Evolutionary conservation across 2,113 vertebrate species (phyloP), one percentile per base, ranked within the genome.

Genomic region (Cathartes aura): DNA sequence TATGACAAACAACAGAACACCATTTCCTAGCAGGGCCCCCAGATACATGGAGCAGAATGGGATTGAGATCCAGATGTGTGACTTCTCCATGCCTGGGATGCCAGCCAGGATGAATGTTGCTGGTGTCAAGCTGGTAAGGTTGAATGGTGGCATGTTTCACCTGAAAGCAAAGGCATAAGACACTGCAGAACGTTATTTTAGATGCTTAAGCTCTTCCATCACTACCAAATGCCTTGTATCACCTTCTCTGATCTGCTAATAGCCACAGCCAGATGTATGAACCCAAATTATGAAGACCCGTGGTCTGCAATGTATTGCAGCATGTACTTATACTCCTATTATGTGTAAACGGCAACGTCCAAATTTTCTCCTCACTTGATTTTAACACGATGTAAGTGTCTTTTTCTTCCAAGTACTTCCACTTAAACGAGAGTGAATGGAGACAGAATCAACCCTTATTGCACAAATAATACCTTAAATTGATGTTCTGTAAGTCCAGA

Each of bases 321-420:
- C 18, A 1, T 3, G 36, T 24, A 22, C 50, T 50, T 1, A 4
- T 4, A 9, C 32, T 40, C 23, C 73, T 27, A 2, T 7, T 7
- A 2, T 0, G 0, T 26, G 16, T 4, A 3, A 30, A 55, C 2
- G 1, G 4, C 56, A 32, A 36, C 1, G 0, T 2, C 62, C 50
- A n/a, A 3, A 15, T 45, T 59, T 42, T 21, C 40, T 79, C 42
- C 67, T 66, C 55, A 2, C 26, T n/a, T 4, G 23, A 16, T 47
- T 70, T 30, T 3, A 58, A 8, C 50, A 50, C 5, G 2, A 14
- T 23, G 1, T 2, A 14, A 8, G 19, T 12, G 43, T 17, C 1
- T 11, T 43, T 58, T 62, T 38, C 26, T 24, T 36, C 42, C 45
- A 43, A 42, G 55, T 12, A 14, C 48, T 70, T n/a, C 40, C 22